Percentiles rank a stretch among this genome's conserved stretches.
phyloP scores from a whole-genome alignment of 2,113 vertebrate species.

The Serilophus lunatus region DNA sequence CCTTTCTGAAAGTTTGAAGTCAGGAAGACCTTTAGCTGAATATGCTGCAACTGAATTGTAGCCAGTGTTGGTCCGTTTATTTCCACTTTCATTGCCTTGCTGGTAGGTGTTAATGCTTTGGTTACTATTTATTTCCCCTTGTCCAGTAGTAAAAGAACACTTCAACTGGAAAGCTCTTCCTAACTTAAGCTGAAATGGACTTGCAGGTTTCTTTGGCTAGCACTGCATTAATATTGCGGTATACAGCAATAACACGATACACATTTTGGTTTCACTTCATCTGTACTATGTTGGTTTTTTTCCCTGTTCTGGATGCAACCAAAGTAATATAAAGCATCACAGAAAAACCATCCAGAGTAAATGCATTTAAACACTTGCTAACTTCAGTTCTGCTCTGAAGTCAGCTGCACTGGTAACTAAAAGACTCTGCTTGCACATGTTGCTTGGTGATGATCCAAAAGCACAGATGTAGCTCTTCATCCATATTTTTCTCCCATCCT shows the following conservation, averaged over 20 bases:
- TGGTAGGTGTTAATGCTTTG: not conserved
- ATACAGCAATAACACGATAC: not conserved
- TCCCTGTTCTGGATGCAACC: not conserved
- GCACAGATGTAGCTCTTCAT: not conserved
- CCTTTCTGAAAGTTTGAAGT: not conserved
- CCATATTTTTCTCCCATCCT: not conserved
- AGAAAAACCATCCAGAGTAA: not conserved
- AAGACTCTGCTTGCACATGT: not conserved
- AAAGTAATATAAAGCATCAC: not conserved
- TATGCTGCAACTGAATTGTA: not conserved
- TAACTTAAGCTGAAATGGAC: not conserved
- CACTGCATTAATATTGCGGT: not conserved
- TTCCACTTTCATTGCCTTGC: not conserved
- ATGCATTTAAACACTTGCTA: not conserved
- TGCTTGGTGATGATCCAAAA: not conserved
- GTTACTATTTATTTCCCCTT: not conserved
- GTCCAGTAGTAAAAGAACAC: not conserved
- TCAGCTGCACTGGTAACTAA: not conserved
- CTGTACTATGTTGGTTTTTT: not conserved
- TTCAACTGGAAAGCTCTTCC: not conserved
- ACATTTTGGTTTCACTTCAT: not conserved
- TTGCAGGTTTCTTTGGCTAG: not conserved
- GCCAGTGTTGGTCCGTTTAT: not conserved
- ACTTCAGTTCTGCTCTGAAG: not conserved
- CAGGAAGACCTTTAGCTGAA: not conserved